Conservation (phyloP, 2,113 vertebrate genomes). For the Larimichthys polyactis region DNA sequence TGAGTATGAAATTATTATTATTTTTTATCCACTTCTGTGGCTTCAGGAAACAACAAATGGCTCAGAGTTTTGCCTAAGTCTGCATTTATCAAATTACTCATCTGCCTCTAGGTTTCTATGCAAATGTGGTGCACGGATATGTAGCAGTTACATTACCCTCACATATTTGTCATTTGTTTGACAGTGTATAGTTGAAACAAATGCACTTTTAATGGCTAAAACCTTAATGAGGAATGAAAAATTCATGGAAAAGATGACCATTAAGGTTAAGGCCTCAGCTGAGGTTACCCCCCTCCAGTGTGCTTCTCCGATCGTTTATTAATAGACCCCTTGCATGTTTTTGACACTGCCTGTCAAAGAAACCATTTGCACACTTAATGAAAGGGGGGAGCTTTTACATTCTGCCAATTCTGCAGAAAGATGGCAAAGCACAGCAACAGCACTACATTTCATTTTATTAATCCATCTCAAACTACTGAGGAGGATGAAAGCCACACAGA, state of each 20-base stretch:
- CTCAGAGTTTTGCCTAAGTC: slow-evolving; percentile 54
- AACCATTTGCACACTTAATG: slow-evolving; percentile 74
- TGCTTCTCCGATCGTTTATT: slow-evolving; percentile 62
- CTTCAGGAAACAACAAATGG: slow-evolving; percentile 68
- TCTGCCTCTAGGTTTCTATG: slow-evolving; percentile 59
- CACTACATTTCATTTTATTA: slow-evolving; percentile 56
- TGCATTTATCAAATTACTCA: slow-evolving; percentile 67
- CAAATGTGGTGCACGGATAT: slow-evolving; percentile 56
- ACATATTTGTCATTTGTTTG: slow-evolving; percentile 53
- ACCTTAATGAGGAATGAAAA: slow-evolving; percentile 69
- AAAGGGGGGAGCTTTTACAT: slow-evolving; percentile 61
- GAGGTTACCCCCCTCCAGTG: slow-evolving; percentile 57
- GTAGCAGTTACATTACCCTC: slow-evolving; percentile 50
- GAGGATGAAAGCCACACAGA: slow-evolving; percentile 11
- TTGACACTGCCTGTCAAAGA: slow-evolving; percentile 76
- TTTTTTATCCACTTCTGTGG: slow-evolving; percentile 28
- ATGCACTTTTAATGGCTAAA: slow-evolving; percentile 62
- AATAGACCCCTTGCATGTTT: slow-evolving; percentile 69
- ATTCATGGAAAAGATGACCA: slow-evolving; percentile 69
- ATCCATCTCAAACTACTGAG: slow-evolving; percentile 40
- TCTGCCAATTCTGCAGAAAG: slow-evolving; percentile 73
- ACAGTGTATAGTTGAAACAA: slow-evolving; percentile 51
- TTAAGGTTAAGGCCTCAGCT: slow-evolving; percentile 63
- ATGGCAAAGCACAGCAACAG: slow-evolving; percentile 28
- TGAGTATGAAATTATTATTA: slow-evolving; percentile 37